These are phyloP conservation scores for Adoxophyes honmai DNA, from an alignment of 1,140 invertebrate species.

Conservation along the genomic window DNA sequence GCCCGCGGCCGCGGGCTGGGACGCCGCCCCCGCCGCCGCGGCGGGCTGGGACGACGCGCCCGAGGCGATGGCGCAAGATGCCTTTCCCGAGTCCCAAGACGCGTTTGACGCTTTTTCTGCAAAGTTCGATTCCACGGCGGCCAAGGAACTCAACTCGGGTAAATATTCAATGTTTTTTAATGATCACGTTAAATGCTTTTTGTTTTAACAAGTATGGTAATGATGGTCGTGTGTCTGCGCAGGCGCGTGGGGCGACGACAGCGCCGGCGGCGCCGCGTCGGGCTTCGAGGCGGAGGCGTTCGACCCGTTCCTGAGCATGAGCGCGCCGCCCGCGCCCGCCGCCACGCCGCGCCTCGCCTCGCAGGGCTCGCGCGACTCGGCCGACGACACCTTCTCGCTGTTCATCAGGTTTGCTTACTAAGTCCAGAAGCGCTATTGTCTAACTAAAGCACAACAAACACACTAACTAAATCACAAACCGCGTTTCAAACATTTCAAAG, in stretches of 20 bases:
- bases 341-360: slow-evolving; percentile 79
- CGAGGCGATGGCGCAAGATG: slow-evolving; percentile 25
- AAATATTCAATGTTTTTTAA: slow-evolving; percentile 11
- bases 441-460: no score
- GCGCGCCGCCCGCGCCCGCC: slow-evolving; percentile 83
- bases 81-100: slow-evolving; percentile 45
- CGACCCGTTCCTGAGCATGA: slow-evolving; percentile 90
- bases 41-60: slow-evolving; percentile 12
- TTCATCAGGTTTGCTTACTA: slow-evolving; percentile 82
- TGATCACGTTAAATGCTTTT: neutral
- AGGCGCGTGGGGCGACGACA: slow-evolving; percentile 80
- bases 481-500: no score
- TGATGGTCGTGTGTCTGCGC: neutral
- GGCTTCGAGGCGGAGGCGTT: slow-evolving; percentile 88
- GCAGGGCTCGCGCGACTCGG: slow-evolving; percentile 85
- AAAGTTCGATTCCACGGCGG: slow-evolving; percentile 85
- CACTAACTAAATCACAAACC: no score
- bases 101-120: slow-evolving; percentile 88
- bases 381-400: slow-evolving; percentile 87
- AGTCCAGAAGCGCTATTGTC: no score
- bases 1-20: no score
- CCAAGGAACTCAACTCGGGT: slow-evolving; percentile 57
- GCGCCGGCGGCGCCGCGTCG: slow-evolving; percentile 51
- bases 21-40: slow-evolving; percentile 20
- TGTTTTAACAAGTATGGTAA: neutral